Percentiles rank a stretch among this genome's conserved stretches.
Evolutionary conservation across 1,140 invertebrate genomes (phyloP).

Genomic region (Dendroctonus valens): DNA sequence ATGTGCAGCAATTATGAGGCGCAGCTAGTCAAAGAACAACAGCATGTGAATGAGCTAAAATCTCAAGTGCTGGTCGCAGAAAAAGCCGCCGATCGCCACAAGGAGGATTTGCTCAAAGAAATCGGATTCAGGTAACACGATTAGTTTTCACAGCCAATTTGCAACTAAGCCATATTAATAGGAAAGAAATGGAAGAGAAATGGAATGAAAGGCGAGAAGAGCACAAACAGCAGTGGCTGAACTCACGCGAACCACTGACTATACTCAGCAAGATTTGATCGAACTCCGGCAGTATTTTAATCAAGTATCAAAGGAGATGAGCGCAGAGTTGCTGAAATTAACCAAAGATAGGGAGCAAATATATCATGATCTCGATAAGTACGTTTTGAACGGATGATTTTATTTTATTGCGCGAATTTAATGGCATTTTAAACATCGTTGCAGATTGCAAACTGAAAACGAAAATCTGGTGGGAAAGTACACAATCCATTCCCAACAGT

Average conservation of each 20-base stretch:
- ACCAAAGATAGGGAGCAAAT: slow-evolving; percentile 71
- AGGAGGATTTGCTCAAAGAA: slow-evolving; percentile 66
- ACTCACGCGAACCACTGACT: slow-evolving; percentile 54
- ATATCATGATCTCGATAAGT: slow-evolving; percentile 72
- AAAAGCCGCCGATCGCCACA: slow-evolving; percentile 58
- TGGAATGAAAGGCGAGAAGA: slow-evolving; percentile 81
- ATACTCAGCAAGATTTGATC: slow-evolving; percentile 63
- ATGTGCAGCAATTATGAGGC: slow-evolving; percentile 75
- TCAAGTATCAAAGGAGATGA: slow-evolving; percentile 63
- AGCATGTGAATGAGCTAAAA: slow-evolving; percentile 59
- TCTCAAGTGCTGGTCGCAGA: slow-evolving; percentile 60
- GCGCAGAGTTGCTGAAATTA: slow-evolving; percentile 64
- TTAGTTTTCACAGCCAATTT: slow-evolving; percentile 1
- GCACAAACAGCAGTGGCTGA: slow-evolving; percentile 68
- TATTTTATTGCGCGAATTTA: not conserved
- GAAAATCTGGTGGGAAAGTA: slow-evolving; percentile 86
- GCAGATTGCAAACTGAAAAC: slow-evolving; percentile 80
- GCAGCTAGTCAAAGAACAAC: slow-evolving; percentile 67
- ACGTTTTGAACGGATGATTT: slow-evolving; percentile 37
- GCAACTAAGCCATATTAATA: slow-evolving; percentile 6
- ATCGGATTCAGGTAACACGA: slow-evolving; percentile 57
- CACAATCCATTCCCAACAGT: slow-evolving; percentile 76
- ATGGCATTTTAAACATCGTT: slow-evolving; percentile 33
- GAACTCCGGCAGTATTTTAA: slow-evolving; percentile 64
- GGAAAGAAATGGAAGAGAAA: slow-evolving; percentile 79